phyloP scores from a whole-genome alignment of 1,140 invertebrate species.

The Drosophila busckii region DNA sequence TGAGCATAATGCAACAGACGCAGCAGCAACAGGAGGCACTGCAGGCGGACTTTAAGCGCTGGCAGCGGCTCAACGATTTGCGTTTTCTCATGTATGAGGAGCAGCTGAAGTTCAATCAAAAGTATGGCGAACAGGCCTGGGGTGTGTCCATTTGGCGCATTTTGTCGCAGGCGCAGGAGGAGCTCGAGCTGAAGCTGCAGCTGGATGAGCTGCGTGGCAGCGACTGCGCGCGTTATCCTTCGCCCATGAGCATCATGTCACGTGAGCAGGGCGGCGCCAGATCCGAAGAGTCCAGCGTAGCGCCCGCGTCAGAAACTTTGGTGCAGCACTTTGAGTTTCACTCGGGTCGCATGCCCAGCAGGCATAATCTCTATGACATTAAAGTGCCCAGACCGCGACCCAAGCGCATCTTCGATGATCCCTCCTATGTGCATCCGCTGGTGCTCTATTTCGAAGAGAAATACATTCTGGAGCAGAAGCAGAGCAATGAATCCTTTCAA shows the following conservation, averaged over 20 bases:
- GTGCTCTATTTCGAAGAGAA: slow-evolving; percentile 2
- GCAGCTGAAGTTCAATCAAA: slow-evolving; percentile 33
- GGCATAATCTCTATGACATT: neutral
- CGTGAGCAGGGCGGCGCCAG: slow-evolving; percentile 1
- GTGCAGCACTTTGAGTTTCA: too few species aligned
- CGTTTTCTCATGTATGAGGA: slow-evolving; percentile 47
- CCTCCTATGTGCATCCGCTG: neutral
- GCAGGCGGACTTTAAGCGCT: slow-evolving; percentile 22
- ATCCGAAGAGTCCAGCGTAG: too few species aligned
- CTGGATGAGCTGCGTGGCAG: slow-evolving; percentile 13
- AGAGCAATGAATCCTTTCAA: neutral
- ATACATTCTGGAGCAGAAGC: neutral
- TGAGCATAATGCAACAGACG: neutral
- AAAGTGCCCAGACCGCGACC: neutral
- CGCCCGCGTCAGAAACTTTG: too few species aligned
- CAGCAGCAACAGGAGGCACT: slow-evolving; percentile 5
- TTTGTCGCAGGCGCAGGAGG: slow-evolving; percentile 25
- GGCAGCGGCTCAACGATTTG: slow-evolving; percentile 36
- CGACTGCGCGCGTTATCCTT: slow-evolving; percentile 33
- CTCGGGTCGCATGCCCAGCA: too few species aligned
- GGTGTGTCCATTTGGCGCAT: slow-evolving; percentile 45
- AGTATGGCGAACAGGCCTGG: neutral
- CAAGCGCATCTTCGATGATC: neutral
- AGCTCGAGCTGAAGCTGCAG: slow-evolving; percentile 34
- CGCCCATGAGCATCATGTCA: slow-evolving; percentile 40